Evolutionary conservation across 1,140 invertebrate species (phyloP).

Genomic region (Acromyrmex heyeri): DNA sequence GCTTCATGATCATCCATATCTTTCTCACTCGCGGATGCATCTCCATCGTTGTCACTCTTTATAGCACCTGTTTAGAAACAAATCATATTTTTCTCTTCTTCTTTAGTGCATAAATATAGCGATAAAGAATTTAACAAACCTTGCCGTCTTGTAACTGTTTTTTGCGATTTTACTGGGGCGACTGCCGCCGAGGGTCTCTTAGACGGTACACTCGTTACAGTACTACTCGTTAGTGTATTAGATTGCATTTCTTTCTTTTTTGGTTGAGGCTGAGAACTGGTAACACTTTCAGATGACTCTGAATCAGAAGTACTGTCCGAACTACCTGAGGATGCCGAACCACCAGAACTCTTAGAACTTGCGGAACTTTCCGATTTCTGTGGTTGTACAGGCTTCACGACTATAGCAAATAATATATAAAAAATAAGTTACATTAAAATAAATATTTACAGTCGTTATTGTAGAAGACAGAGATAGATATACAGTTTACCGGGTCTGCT

Average conservation of each 20-base stretch:
- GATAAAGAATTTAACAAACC: conserved; percentile 72
- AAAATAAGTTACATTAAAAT: not conserved
- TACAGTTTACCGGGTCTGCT: conserved; percentile 80
- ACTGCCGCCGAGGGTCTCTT: conserved; percentile 85
- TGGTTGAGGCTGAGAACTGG: conserved; percentile 80
- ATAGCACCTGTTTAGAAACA: conserved; percentile 68
- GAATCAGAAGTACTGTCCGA: conserved; percentile 85
- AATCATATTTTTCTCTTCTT: conserved; percentile 11
- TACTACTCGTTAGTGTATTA: conserved; percentile 69
- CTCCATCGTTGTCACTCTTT: conserved; percentile 84
- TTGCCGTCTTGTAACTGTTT: conserved; percentile 81
- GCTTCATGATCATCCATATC: conserved; percentile 79
- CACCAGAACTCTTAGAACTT: conserved; percentile 85
- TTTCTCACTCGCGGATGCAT: conserved; percentile 83
- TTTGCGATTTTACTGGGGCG: conserved; percentile 84
- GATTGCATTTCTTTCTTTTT: conserved; percentile 84
- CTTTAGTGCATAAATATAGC: not conserved
- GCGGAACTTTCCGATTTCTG: conserved; percentile 84
- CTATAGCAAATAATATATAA: conserved; percentile 46
- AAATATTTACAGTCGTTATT: not conserved
- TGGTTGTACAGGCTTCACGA: conserved; percentile 71
- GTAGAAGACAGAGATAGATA: not conserved
- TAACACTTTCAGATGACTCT: conserved; percentile 85
- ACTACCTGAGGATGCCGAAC: conserved; percentile 83
- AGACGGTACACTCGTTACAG: conserved; percentile 77